Percentiles rank a stretch among this genome's conserved stretches.
Conservation (phyloP, 1,140 invertebrate species). For the Neodiprion fabricii region DNA sequence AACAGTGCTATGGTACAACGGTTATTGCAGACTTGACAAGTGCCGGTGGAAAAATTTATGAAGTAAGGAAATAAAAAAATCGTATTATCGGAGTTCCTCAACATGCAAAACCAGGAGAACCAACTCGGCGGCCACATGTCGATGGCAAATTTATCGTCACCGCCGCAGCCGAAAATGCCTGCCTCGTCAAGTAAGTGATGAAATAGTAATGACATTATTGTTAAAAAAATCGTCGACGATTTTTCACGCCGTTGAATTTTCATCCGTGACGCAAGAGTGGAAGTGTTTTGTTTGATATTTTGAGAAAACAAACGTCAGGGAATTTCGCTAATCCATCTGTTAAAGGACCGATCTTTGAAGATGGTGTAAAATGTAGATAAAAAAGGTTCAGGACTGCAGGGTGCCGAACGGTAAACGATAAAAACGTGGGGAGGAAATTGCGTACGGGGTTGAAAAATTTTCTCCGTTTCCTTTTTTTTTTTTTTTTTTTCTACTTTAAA, state of each 20-base stretch:
- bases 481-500: conserved; percentile 12
- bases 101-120: conserved; percentile 44
- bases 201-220: not conserved
- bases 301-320: no score
- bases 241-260: no score
- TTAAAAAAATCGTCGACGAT: not conserved
- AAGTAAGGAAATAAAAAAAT: no score
- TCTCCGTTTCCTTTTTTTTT: conserved; percentile 29
- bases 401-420: no score
- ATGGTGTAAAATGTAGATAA: no score
- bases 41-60: conserved; percentile 14
- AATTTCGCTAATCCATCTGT: no score
- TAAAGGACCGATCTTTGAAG: no score
- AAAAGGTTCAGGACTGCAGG: no score
- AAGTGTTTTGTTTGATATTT: no score
- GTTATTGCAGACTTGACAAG: conserved; percentile 12
- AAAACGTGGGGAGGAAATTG: no score
- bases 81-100: not conserved
- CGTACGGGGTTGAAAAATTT: conserved; percentile 13
- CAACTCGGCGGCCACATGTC: conserved; percentile 40
- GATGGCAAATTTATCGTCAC: not conserved
- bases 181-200: conserved; percentile 52
- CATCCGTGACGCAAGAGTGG: no score
- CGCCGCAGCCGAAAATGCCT: conserved; percentile 40
- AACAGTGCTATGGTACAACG: not conserved